Percentiles rank a stretch among this genome's conserved stretches.
These are phyloP conservation scores for Caranx melampygus DNA, from an alignment of 2,113 vertebrate genomes.

Conservation along the genomic window DNA sequence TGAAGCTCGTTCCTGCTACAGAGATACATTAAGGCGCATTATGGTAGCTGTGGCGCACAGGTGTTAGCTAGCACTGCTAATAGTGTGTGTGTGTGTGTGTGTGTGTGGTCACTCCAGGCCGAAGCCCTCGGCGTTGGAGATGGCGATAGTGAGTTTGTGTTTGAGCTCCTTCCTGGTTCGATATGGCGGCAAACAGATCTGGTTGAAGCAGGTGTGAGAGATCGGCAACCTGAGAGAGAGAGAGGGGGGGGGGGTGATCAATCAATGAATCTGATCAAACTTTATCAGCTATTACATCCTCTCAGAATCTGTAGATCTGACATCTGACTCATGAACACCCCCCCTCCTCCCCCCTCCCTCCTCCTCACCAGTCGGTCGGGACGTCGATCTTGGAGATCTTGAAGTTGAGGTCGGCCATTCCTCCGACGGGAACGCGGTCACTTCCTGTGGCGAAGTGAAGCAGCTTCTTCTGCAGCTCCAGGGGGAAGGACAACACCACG, in stretches of 20 bases:
- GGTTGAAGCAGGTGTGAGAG: conserved; percentile 98
- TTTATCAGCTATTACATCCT: too few species aligned
- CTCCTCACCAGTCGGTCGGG: conserved; percentile 87
- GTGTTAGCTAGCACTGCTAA: conserved; percentile 8
- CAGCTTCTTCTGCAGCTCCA: conserved; percentile 97
- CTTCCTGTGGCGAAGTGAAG: conserved; percentile 97
- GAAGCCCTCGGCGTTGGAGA: conserved; percentile 98
- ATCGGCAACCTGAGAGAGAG: conserved; percentile 89
- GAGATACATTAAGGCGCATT: not conserved
- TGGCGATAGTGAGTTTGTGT: conserved; percentile 95
- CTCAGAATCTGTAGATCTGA: too few species aligned
- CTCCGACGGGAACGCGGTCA: conserved; percentile 95
- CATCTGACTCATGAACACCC: too few species aligned
- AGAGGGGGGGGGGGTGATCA: too few species aligned
- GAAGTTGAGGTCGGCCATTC: conserved; percentile 96
- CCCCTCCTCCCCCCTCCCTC: too few species aligned
- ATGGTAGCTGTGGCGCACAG: not conserved
- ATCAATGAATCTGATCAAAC: too few species aligned
- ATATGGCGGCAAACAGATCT: conserved; percentile 96
- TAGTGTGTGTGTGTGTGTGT: conserved; percentile 6
- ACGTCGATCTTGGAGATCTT: conserved; percentile 96
- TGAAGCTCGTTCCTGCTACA: not conserved
- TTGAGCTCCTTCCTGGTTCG: conserved; percentile 96
- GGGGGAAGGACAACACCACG: conserved; percentile 92
- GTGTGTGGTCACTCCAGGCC: conserved; percentile 90